Conservation (phyloP, 1,140 invertebrate genomes). For the Drosophila mojavensis region DNA sequence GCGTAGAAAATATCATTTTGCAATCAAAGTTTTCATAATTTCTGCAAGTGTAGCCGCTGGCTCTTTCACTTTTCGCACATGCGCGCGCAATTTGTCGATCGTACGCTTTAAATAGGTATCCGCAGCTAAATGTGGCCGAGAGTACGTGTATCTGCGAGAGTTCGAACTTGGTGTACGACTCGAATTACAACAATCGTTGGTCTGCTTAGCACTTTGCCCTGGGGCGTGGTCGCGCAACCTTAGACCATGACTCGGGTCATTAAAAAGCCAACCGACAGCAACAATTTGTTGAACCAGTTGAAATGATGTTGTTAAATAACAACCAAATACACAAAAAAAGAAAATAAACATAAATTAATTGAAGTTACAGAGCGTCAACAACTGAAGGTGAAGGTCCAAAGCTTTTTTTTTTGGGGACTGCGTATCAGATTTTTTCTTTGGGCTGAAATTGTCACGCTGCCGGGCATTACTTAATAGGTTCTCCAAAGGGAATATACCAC, state of each 20-base stretch:
- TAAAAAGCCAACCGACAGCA: conserved; percentile 61
- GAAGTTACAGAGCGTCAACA: conserved; percentile 65
- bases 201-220: background rate
- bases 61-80: conserved; percentile 48
- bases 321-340: background rate
- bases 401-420: conserved; percentile 9
- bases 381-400: conserved; percentile 70
- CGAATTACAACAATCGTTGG: conserved; percentile 55
- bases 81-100: conserved; percentile 33
- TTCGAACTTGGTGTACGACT: conserved; percentile 62
- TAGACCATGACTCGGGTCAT: conserved; percentile 60
- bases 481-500: background rate
- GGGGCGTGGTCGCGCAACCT: conserved; percentile 55
- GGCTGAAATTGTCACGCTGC: conserved; percentile 32
- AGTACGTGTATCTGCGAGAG: conserved; percentile 11
- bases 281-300: conserved; percentile 46
- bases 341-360: conserved; percentile 56
- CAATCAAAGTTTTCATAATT: conserved; percentile 8
- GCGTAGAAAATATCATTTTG: too few species aligned
- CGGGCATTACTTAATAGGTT: conserved; percentile 48
- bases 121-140: background rate
- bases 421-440: background rate
- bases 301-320: conserved; percentile 64
- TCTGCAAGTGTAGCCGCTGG: conserved; percentile 26
- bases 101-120: conserved; percentile 33